Conservation (phyloP, 2,888 invertebrate species). For the Athetis lepigone region DNA sequence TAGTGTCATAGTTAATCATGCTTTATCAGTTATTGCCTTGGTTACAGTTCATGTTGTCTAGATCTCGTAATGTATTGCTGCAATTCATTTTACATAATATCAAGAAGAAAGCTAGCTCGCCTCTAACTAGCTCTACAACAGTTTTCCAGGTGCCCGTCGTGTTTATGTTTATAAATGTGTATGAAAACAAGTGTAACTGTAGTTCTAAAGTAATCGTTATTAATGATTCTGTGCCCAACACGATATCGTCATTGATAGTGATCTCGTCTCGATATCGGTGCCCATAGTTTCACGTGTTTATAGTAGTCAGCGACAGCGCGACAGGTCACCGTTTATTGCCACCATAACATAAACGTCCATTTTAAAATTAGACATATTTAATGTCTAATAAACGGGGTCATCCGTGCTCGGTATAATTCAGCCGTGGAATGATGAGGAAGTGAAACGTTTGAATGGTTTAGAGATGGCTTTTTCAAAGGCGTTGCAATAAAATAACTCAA, state of each 20-base stretch:
- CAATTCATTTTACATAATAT: slow-evolving; percentile 36
- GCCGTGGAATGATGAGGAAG: slow-evolving; percentile 39
- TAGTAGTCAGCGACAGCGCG: slow-evolving; percentile 32
- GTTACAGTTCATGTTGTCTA: slow-evolving; percentile 31
- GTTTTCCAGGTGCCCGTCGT: slow-evolving; percentile 2
- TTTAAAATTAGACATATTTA: slow-evolving; percentile 51
- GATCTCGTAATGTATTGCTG: slow-evolving; percentile 46
- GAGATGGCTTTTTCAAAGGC: slow-evolving; percentile 27
- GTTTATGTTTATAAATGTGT: too few species aligned
- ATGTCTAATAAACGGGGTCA: slow-evolving; percentile 57
- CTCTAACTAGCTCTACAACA: slow-evolving; percentile 2
- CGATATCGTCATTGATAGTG: slow-evolving; percentile 15
- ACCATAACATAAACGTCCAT: slow-evolving; percentile 38
- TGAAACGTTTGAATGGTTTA: slow-evolving; percentile 35
- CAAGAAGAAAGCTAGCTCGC: slow-evolving; percentile 2
- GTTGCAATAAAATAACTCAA: slow-evolving; percentile 52
- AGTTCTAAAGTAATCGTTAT: background rate
- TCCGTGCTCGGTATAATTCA: slow-evolving; percentile 54
- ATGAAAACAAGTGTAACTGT: background rate
- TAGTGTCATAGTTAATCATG: slow-evolving; percentile 42
- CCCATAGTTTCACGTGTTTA: slow-evolving; percentile 39
- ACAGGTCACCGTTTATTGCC: slow-evolving; percentile 58
- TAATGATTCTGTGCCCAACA: too few species aligned
- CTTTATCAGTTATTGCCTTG: slow-evolving; percentile 52
- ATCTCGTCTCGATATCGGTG: slow-evolving; percentile 25